These are phyloP conservation scores for Cylas formicarius DNA, from an alignment of 1,140 invertebrate species.

Conservation along the genomic window DNA sequence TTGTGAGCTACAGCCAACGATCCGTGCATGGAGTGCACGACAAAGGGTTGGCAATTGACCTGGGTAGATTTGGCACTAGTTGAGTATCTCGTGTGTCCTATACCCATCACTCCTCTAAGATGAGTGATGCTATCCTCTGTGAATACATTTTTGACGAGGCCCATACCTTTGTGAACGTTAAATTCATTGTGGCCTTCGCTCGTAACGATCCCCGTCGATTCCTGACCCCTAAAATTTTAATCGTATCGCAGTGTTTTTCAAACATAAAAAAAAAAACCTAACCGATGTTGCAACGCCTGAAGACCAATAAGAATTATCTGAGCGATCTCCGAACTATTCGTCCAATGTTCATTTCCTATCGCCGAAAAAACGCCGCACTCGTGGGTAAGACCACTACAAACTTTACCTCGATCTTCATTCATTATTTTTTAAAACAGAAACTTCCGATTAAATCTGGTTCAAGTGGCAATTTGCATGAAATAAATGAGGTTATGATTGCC, in stretches of 20 bases:
- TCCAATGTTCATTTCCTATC: conserved; percentile 77
- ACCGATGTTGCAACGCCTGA: conserved; percentile 91
- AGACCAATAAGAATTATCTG: conserved; percentile 82
- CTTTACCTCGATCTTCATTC: conserved; percentile 17
- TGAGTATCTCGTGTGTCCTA: conserved; percentile 91
- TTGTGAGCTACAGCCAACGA: conserved; percentile 92
- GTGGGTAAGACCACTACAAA: conserved; percentile 46
- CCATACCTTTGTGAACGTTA: conserved; percentile 85
- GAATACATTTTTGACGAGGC: conserved; percentile 91
- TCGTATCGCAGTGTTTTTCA: background rate
- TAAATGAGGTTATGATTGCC: no score
- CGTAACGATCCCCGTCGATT: conserved; percentile 93
- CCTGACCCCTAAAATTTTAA: conserved; percentile 68
- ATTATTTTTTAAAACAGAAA: conserved; percentile 6
- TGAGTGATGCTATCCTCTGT: conserved; percentile 80
- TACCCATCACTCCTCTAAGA: conserved; percentile 83
- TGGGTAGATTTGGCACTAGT: conserved; percentile 87
- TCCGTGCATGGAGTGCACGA: conserved; percentile 92
- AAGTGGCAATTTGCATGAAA: no score
- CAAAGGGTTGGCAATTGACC: conserved; percentile 93
- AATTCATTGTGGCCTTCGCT: conserved; percentile 76
- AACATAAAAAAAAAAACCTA: conserved; percentile 12
- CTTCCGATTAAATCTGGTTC: no score
- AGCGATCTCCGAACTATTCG: conserved; percentile 57
- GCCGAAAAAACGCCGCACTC: conserved; percentile 94